Conservation (phyloP, 2,797 vertebrate genomes). For the Sebastes paucispinis region DNA sequence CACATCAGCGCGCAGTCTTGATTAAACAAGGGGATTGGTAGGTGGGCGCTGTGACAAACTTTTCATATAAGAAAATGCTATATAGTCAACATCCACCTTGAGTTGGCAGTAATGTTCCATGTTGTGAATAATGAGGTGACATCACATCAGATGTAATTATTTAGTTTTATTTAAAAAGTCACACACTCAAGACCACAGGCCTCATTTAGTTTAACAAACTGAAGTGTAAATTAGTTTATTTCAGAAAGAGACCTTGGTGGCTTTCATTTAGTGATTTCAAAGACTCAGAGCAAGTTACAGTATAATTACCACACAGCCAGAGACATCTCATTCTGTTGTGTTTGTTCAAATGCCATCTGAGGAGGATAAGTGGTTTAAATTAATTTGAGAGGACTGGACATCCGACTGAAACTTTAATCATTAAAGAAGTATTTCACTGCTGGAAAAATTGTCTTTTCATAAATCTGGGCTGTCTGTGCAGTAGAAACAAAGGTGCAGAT, state of each 20-base stretch:
- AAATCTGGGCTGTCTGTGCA: neutral
- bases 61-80: conserved; percentile 28
- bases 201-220: conserved; percentile 40
- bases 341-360: conserved; percentile 1
- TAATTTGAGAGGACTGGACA: neutral
- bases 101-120: conserved; percentile 11
- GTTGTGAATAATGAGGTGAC: conserved; percentile 33
- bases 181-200: conserved; percentile 35
- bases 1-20: conserved; percentile 20
- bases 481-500: neutral
- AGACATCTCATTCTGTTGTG: neutral
- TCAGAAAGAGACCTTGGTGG: conserved; percentile 37
- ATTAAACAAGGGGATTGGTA: conserved; percentile 13
- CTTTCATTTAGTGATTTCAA: conserved; percentile 52
- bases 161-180: conserved; percentile 28
- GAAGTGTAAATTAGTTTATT: conserved; percentile 62
- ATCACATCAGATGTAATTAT: conserved; percentile 30
- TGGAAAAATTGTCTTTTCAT: neutral
- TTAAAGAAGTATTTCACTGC: neutral
- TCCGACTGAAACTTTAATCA: conserved; percentile 1
- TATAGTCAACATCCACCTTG: conserved; percentile 15
- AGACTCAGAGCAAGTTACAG: conserved; percentile 2
- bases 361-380: neutral
- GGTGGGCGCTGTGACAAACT: conserved; percentile 31
- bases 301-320: conserved; percentile 30